phyloP scores from a whole-genome alignment of 1,140 invertebrate species.

The Drosophila setifemur region DNA sequence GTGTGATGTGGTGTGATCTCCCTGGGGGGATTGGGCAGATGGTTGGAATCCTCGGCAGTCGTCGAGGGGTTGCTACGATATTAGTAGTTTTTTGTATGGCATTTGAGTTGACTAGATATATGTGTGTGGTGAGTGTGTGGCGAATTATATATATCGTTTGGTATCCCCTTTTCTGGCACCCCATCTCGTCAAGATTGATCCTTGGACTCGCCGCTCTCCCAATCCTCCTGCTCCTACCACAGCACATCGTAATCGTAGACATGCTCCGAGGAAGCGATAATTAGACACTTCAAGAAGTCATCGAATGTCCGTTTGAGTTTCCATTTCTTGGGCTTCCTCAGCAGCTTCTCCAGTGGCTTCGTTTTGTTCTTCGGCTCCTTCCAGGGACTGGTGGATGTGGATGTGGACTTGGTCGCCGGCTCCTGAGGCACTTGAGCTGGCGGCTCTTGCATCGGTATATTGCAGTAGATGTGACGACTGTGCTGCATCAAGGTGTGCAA shows the following conservation, averaged over 20 bases:
- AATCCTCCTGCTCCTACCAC: constrained; percentile 44
- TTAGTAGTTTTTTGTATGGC: constrained; percentile 44
- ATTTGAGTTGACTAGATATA: constrained; percentile 60
- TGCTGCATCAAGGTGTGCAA: constrained; percentile 36
- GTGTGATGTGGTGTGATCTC: not conserved
- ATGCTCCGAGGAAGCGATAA: constrained; percentile 68
- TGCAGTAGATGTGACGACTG: constrained; percentile 39
- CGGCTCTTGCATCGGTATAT: constrained; percentile 22
- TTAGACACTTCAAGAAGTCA: constrained; percentile 67
- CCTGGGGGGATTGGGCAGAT: constrained; percentile 8
- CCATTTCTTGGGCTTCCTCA: constrained; percentile 59
- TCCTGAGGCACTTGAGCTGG: not conserved
- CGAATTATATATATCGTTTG: constrained; percentile 6
- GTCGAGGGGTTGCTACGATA: not conserved
- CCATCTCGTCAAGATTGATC: not conserved
- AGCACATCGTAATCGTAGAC: constrained; percentile 70
- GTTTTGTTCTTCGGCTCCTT: constrained; percentile 39
- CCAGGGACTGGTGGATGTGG: constrained; percentile 63
- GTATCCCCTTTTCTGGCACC: not conserved
- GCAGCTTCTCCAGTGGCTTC: constrained; percentile 27
- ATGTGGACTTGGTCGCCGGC: constrained; percentile 37
- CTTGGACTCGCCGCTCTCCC: not conserved
- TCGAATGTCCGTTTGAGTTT: constrained; percentile 54
- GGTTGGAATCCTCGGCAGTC: not conserved
- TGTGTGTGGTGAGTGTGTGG: constrained; percentile 16